These are phyloP conservation scores for Eupithecia vulgata DNA, from an alignment of 2,888 invertebrate genomes.

Conservation along the genomic window DNA sequence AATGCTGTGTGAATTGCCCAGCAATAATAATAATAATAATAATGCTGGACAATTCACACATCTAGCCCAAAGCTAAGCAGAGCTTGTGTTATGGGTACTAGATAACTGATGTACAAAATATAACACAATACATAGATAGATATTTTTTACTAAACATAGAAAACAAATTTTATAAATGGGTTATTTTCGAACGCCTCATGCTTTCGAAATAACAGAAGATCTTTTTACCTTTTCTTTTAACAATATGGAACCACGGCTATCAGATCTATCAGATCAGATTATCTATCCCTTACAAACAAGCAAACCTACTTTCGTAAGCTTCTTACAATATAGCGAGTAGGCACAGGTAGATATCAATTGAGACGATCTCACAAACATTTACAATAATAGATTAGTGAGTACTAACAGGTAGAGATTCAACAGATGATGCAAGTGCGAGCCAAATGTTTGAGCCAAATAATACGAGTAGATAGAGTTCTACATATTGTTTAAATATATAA, in stretches of 20 bases:
- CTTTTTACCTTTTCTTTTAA: background rate
- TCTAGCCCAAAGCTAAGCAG: too few relatives aligned
- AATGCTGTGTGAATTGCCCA: too few relatives aligned
- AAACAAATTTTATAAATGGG: too few relatives aligned
- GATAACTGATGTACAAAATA: too few relatives aligned
- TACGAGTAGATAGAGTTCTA: background rate
- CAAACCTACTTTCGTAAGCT: background rate
- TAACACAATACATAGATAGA: too few relatives aligned
- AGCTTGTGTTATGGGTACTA: too few relatives aligned
- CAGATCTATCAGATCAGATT: too few relatives aligned
- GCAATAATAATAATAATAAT: too few relatives aligned
- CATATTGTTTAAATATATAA: background rate
- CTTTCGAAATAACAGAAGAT: background rate
- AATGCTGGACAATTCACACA: too few relatives aligned
- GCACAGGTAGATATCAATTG: background rate
- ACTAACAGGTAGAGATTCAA: constrained; percentile 5
- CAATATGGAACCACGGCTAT: background rate
- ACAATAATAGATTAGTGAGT: constrained; percentile 11
- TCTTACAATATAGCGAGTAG: background rate
- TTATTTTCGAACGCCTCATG: background rate
- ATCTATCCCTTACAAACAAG: background rate
- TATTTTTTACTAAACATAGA: too few relatives aligned
- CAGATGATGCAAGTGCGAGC: constrained; percentile 2
- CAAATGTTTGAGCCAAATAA: constrained; percentile 6
- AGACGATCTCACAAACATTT: background rate